These are phyloP conservation scores for Aspidiotus destructor DNA, from an alignment of 2,888 invertebrate species.

Conservation along the genomic window DNA sequence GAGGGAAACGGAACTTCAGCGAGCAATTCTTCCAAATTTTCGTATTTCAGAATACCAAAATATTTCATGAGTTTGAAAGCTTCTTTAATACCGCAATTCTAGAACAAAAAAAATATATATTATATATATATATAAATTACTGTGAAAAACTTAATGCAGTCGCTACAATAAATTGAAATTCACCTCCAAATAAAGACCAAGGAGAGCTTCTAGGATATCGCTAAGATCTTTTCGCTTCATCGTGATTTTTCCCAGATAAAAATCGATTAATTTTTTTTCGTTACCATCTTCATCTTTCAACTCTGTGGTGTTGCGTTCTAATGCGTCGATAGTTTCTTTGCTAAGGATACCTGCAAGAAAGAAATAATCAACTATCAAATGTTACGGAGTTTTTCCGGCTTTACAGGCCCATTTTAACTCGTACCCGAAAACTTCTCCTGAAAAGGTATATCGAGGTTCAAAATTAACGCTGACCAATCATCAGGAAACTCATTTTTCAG, in stretches of 20 bases:
- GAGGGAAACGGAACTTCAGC: not conserved
- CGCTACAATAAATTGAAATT: constrained; percentile 17
- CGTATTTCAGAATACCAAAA: constrained; percentile 49
- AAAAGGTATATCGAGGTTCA: constrained; percentile 25
- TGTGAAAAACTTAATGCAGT: too few relatives aligned
- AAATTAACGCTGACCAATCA: constrained; percentile 12
- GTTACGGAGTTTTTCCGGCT: too few relatives aligned
- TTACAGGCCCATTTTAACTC: too few relatives aligned
- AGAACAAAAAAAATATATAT: constrained; percentile 29
- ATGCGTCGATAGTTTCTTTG: constrained; percentile 13
- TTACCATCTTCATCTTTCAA: not conserved
- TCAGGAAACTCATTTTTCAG: not conserved
- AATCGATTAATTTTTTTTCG: not conserved
- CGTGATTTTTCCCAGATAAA: constrained; percentile 31
- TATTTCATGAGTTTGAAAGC: constrained; percentile 53
- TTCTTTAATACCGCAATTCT: constrained; percentile 48
- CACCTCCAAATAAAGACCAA: constrained; percentile 61
- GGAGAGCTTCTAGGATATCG: constrained; percentile 75
- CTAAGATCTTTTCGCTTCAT: constrained; percentile 60
- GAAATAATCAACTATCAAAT: not conserved
- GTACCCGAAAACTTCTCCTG: constrained; percentile 32
- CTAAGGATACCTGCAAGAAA: constrained; percentile 21
- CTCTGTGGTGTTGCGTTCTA: constrained; percentile 15
- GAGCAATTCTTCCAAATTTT: constrained; percentile 2
- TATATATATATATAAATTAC: constrained; percentile 1